Evolutionary conservation across 2,888 invertebrate genomes (phyloP).

Genomic region (Drosophila mimetica): DNA sequence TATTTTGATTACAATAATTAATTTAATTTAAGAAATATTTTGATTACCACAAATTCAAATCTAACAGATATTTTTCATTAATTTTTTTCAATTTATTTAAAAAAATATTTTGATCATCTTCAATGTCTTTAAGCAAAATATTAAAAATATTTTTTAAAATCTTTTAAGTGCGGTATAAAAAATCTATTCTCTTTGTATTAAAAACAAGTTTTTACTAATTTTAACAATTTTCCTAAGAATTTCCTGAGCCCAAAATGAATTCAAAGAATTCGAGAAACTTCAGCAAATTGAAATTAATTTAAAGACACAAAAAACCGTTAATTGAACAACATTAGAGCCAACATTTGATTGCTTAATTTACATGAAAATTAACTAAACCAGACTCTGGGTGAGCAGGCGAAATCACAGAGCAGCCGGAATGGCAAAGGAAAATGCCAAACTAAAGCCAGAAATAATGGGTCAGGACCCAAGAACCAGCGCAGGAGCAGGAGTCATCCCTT

Average conservation of each 20-base stretch:
- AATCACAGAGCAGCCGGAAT: constrained; percentile 46
- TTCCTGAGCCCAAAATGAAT: background rate
- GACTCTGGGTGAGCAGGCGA: constrained; percentile 25
- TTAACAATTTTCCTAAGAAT: background rate
- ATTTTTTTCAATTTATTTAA: too few species aligned
- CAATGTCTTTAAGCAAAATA: too few species aligned
- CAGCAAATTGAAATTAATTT: constrained; percentile 63
- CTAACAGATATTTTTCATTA: too few species aligned
- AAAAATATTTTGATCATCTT: too few species aligned
- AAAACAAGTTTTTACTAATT: too few species aligned
- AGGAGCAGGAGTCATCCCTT: constrained; percentile 15
- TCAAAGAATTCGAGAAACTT: background rate
- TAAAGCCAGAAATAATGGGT: constrained; percentile 25
- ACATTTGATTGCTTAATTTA: constrained; percentile 83
- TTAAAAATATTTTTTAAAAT: too few species aligned
- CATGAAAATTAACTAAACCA: constrained; percentile 82
- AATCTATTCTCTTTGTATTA: too few species aligned
- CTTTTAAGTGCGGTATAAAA: too few species aligned
- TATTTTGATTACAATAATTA: too few species aligned
- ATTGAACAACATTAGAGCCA: constrained; percentile 82
- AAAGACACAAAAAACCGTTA: constrained; percentile 69
- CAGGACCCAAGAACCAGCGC: background rate
- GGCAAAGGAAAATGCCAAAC: constrained; percentile 6
- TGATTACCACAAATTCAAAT: too few species aligned
- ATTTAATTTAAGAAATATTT: too few species aligned